phyloP scores from a whole-genome alignment of 2,888 invertebrate species.

The Suillia variegata region DNA sequence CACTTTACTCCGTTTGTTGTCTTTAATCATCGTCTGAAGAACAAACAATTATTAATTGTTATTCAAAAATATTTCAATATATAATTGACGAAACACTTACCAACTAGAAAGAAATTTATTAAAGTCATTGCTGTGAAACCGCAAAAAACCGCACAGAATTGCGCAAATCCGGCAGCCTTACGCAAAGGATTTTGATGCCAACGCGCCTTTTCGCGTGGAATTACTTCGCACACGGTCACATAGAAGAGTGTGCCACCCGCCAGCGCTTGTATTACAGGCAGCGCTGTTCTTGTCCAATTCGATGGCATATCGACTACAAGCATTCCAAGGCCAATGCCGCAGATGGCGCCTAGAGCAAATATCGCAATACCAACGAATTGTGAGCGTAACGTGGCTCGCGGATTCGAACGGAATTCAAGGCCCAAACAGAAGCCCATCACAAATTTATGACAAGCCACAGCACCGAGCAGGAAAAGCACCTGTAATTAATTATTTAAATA shows the following conservation, averaged over 20 bases:
- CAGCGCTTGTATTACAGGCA: constrained; percentile 72
- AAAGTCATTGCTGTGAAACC: constrained; percentile 72
- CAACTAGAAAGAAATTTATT: constrained; percentile 67
- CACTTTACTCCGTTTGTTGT: too few relatives aligned
- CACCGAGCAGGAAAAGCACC: constrained; percentile 71
- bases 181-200: constrained; percentile 68
- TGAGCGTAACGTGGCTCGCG: constrained; percentile 48
- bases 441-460: constrained; percentile 79
- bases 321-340: constrained; percentile 73
- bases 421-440: constrained; percentile 84
- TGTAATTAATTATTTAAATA: too few relatives aligned
- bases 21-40: too few relatives aligned
- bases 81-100: too few relatives aligned
- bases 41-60: too few relatives aligned
- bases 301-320: constrained; percentile 64
- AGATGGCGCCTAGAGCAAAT: constrained; percentile 72
- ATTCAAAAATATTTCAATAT: constrained; percentile 5
- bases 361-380: constrained; percentile 68
- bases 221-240: constrained; percentile 77
- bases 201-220: constrained; percentile 75
- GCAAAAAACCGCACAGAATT: constrained; percentile 66
- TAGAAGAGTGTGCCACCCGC: constrained; percentile 80
- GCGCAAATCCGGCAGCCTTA: constrained; percentile 68
- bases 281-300: constrained; percentile 60
- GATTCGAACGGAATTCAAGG: constrained; percentile 70